A percentile compares a stretch with the other conserved stretches of the same genome.
These are phyloP conservation scores for Stenchaetothrips biformis DNA, from an alignment of 2,888 invertebrate species.

Conservation along the genomic window DNA sequence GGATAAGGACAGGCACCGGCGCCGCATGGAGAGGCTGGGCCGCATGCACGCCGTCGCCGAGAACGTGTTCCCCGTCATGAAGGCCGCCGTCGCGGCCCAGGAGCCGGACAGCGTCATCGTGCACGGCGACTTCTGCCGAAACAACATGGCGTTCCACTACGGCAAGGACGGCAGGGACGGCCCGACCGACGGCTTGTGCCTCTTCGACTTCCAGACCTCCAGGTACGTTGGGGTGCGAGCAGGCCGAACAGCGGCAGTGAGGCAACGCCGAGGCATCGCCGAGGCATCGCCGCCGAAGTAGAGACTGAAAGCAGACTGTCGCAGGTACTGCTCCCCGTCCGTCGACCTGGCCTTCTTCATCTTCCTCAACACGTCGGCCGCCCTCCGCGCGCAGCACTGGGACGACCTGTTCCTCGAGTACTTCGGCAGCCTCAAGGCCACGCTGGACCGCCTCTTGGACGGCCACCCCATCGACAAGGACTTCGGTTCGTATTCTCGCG, in stretches of 20 bases:
- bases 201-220: slow-evolving; percentile 44
- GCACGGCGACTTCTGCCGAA: slow-evolving; percentile 46
- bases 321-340: slow-evolving; percentile 42
- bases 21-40: not conserved
- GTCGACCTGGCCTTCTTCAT: slow-evolving; percentile 44
- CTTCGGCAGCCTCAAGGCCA: slow-evolving; percentile 26
- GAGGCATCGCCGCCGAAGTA: too few relatives aligned
- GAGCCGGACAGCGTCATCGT: slow-evolving; percentile 41
- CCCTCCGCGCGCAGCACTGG: slow-evolving; percentile 39
- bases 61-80: not conserved
- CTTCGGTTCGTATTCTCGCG: not conserved
- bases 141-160: slow-evolving; percentile 46
- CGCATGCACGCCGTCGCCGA: not conserved
- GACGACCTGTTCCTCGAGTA: slow-evolving; percentile 41
- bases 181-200: slow-evolving; percentile 41
- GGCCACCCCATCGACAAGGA: not conserved
- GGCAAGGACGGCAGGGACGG: slow-evolving; percentile 36
- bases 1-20: not conserved
- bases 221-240: not conserved
- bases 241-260: too few relatives aligned
- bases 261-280: too few relatives aligned
- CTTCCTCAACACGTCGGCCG: slow-evolving; percentile 42
- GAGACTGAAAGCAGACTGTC: not conserved
- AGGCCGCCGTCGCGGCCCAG: not conserved
- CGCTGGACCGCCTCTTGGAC: not conserved